Conservation (phyloP, 2,113 vertebrate genomes). For the Terrapene triunguis region DNA sequence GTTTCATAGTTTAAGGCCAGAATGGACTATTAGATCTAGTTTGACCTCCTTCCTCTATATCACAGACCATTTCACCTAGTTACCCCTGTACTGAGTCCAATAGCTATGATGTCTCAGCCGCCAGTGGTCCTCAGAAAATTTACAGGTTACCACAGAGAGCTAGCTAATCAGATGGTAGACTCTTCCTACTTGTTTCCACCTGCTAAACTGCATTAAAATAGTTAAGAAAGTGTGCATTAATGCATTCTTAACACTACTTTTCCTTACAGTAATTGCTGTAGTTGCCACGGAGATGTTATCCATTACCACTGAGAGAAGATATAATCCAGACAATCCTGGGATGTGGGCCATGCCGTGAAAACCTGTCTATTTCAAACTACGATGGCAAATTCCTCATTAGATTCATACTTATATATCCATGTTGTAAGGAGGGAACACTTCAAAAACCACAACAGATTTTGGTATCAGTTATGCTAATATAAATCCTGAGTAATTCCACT, state of each 20-base stretch:
- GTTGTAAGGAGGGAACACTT: background rate
- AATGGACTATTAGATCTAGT: background rate
- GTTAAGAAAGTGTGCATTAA: constrained; percentile 21
- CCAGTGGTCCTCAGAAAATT: background rate
- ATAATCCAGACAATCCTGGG: background rate
- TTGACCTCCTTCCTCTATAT: background rate
- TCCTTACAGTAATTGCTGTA: background rate
- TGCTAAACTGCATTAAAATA: constrained; percentile 17
- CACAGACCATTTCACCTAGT: background rate
- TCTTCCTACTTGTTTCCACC: background rate
- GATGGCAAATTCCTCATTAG: background rate
- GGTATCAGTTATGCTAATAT: background rate
- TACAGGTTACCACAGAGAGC: background rate
- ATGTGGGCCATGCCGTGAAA: background rate
- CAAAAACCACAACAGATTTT: background rate
- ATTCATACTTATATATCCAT: background rate
- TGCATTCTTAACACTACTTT: background rate
- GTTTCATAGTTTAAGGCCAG: background rate
- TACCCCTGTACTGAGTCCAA: background rate
- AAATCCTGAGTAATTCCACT: background rate
- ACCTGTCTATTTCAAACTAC: background rate
- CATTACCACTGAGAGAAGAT: background rate
- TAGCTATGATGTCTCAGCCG: background rate
- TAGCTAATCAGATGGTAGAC: background rate
- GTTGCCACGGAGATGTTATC: background rate